These are phyloP conservation scores for Anthophora plumipes DNA, from an alignment of 2,888 invertebrate species.

Conservation along the genomic window DNA sequence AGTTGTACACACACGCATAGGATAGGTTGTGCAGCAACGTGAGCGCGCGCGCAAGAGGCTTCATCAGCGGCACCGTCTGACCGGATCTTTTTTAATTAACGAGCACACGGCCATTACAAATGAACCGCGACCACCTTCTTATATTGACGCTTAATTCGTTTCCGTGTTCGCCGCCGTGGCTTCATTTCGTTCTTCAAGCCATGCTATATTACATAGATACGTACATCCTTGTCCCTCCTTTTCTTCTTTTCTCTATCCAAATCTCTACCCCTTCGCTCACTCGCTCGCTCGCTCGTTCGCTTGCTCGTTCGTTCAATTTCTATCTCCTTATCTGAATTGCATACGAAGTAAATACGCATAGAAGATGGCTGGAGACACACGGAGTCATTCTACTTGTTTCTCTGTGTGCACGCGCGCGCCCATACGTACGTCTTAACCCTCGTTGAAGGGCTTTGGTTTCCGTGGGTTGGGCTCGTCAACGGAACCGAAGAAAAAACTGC, in stretches of 20 bases:
- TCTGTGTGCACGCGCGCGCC: slow-evolving; percentile 10
- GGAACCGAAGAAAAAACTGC: slow-evolving; percentile 55
- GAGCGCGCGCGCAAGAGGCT: slow-evolving; percentile 2
- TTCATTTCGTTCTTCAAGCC: slow-evolving; percentile 20
- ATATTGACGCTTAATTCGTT: slow-evolving; percentile 77
- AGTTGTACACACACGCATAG: background rate
- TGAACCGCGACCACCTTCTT: slow-evolving; percentile 73
- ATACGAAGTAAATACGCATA: slow-evolving; percentile 32
- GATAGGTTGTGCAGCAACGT: slow-evolving; percentile 26
- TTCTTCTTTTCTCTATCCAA: background rate
- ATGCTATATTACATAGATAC: background rate
- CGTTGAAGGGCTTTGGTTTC: slow-evolving; percentile 38
- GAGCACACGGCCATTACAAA: slow-evolving; percentile 71
- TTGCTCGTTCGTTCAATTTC: slow-evolving; percentile 20
- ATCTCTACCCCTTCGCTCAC: slow-evolving; percentile 2
- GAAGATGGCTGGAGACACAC: slow-evolving; percentile 4
- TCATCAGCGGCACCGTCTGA: slow-evolving; percentile 35
- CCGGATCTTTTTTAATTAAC: slow-evolving; percentile 72
- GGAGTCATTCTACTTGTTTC: slow-evolving; percentile 30
- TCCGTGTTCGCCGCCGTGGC: slow-evolving; percentile 27
- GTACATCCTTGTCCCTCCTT: slow-evolving; percentile 14
- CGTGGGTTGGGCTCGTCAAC: slow-evolving; percentile 37
- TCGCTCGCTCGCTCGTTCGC: slow-evolving; percentile 8
- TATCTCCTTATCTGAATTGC: slow-evolving; percentile 41
- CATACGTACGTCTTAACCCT: slow-evolving; percentile 45